Evolutionary conservation across 2,888 invertebrate species (phyloP), one percentile per base, ranked within the genome.

Genomic region (Gisinianus flammeolus): DNA sequence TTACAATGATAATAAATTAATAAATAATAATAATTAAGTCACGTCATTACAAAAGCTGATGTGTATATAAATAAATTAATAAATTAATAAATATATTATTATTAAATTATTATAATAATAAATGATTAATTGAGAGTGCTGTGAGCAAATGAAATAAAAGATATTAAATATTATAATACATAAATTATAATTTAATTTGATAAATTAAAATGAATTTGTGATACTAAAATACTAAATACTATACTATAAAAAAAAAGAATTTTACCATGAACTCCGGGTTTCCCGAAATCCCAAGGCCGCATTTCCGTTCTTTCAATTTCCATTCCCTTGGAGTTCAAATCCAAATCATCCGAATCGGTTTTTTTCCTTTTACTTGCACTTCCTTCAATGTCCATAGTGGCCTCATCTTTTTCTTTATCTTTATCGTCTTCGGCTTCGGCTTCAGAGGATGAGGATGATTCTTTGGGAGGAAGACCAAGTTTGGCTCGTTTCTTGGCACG

Each of bases 261-360:
- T 44, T 44, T 44, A 44, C 62, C 82, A 72, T 77, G 84, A 0
- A 90, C 87, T 0, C 91, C 91, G 44, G 91, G 90, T 86, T 93
- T 93, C 0, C 92, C 93, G 30, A 91, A 86, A 86, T 93, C 93
- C 93, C 93, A 93, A 64, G 92, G 92, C 54, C 93, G 88, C 16
- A 92, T 80, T 67, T 80, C 82, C n/a, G 76, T 12, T n/a, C n/a
- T 68, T 54, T 52, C 62, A 22, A 44, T 22, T 54, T 52, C 1
- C 22, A 26, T 2, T 24, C 19, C 28, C 6, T 56, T 22, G 58
- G 30, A 44, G 16, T 28, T 24, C 71, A 0, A 30, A 24, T 72
- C 35, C 22, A 1, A 69, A 12, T 52, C 44, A 52, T 64, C 24
- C 31, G 44, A 4, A 62, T 62, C 62, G 58, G 35, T 35, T 19